Percentiles rank a stretch among this genome's conserved stretches.
phyloP scores from a whole-genome alignment of 2,797 vertebrate genomes.

The Mormyrops attenuatus region DNA sequence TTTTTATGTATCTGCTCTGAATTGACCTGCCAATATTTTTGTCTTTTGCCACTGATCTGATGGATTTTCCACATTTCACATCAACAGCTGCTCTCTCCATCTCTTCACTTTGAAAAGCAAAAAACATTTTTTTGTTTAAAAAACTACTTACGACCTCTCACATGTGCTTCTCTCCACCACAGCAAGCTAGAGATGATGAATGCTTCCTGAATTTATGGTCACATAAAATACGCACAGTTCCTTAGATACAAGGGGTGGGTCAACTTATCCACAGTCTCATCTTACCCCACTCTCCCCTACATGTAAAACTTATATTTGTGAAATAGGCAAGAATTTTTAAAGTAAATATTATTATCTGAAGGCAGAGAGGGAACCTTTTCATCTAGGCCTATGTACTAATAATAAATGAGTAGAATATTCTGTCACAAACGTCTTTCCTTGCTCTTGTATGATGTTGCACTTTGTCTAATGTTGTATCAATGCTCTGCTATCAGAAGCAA shows the following conservation, averaged over 20 bases:
- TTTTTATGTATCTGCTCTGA: slow-evolving; percentile 27
- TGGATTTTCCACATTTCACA: slow-evolving; percentile 26
- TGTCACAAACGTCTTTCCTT: neutral
- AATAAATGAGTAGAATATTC: neutral
- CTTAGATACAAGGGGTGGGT: too few relatives aligned
- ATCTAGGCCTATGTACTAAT: neutral
- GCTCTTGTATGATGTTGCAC: neutral
- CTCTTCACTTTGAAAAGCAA: neutral
- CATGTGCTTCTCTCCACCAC: neutral
- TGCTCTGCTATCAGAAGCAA: neutral
- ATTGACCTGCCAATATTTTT: slow-evolving; percentile 30
- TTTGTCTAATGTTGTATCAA: neutral
- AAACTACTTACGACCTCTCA: neutral
- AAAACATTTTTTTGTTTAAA: neutral
- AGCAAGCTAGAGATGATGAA: neutral
- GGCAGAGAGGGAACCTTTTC: neutral
- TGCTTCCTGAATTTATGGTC: too few relatives aligned
- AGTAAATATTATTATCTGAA: neutral
- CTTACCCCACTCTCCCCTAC: neutral
- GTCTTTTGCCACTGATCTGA: slow-evolving; percentile 29
- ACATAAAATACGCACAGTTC: too few relatives aligned
- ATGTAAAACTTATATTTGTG: neutral
- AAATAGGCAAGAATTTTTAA: neutral
- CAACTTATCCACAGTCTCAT: neutral
- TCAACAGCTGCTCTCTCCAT: slow-evolving; percentile 31